Evolutionary conservation across 1,140 invertebrate genomes (phyloP), one percentile per base, ranked within the genome.

Genomic region (Lepidurus apus): DNA sequence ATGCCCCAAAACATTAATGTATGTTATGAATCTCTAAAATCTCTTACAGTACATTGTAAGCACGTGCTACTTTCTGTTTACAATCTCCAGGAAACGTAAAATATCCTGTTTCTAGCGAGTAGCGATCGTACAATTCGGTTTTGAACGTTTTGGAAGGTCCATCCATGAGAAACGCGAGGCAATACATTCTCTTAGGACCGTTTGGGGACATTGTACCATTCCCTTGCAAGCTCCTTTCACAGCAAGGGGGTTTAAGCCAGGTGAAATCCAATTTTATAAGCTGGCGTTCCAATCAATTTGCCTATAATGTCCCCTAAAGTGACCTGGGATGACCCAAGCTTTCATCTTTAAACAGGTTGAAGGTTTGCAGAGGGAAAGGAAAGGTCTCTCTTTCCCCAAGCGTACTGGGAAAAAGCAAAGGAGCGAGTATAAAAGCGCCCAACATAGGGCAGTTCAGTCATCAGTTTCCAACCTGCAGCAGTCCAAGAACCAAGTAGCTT

Each of bases 401-500:
- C 17, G 53, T 65, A 21, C 17, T 65, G 53, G 53, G 53, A 21
- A 65, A 65, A 21, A n/a, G 21, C 53, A 13, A 65, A 34, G 53
- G 17, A 13, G 6, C 6, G 53, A 65, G 17, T 65, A 65, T 65
- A 65, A 65, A 65, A 65, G 53, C 53, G 53, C 4, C 21, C 53
- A 65, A 65, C 53, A n/a, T 65, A 21, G 53, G 53, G 17, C 53
- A 65, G 53, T 17, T 13, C 9, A 65, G 53, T 65, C 53, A 65
- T 65, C 53, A 65, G 53, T 65, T 65, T 65, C 53, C 53, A 65
- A 65, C 53, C 53, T 65, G 53, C 53, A 65, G 53, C 13, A 65
- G 53, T 7, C 17, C 17, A 65, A 65, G 17, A 21, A 65, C 53
- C 53, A 65, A 65, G 53, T 65, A 65, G 53, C n/a, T 7, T 21